phyloP scores from a whole-genome alignment of 2,797 vertebrate genomes.

The Tenualosa thibaudeaui region DNA sequence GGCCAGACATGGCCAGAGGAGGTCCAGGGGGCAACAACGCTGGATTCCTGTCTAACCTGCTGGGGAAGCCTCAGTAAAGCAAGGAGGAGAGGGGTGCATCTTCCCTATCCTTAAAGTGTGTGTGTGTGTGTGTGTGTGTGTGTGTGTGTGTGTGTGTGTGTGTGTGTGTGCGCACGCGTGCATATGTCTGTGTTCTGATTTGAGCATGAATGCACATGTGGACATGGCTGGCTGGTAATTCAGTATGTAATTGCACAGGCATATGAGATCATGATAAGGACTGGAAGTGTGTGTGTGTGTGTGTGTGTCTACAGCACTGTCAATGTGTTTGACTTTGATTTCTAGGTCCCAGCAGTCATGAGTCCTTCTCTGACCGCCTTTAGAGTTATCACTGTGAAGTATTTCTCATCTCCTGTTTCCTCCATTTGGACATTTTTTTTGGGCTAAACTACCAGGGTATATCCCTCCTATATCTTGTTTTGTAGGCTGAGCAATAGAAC shows the following conservation, averaged over 20 bases:
- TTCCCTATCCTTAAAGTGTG: conserved; percentile 21
- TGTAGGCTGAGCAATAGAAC: conserved; percentile 77
- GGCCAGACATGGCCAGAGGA: conserved; percentile 64
- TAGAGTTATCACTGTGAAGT: conserved; percentile 79
- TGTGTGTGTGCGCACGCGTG: neutral
- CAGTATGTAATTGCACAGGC: neutral
- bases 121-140: conserved; percentile 27
- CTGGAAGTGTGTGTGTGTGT: neutral
- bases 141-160: conserved; percentile 11
- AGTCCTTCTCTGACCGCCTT: conserved; percentile 59
- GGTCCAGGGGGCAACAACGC: conserved; percentile 33
- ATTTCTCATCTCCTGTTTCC: conserved; percentile 50
- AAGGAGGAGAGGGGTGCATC: neutral
- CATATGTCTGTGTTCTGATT: conserved; percentile 29
- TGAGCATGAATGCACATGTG: neutral
- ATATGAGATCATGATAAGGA: neutral
- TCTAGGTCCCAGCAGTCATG: conserved; percentile 61
- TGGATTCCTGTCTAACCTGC: conserved; percentile 75
- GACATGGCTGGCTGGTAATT: neutral
- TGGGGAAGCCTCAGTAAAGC: conserved; percentile 76
- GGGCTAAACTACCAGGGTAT: conserved; percentile 39
- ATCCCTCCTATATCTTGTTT: conserved; percentile 50
- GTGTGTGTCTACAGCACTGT: conserved; percentile 17
- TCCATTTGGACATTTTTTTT: conserved; percentile 34
- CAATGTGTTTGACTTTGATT: conserved; percentile 41